Base-by-base conservation (phyloP, 2,888 invertebrate genomes). In the Brachynemurus nebulosus region DNA sequence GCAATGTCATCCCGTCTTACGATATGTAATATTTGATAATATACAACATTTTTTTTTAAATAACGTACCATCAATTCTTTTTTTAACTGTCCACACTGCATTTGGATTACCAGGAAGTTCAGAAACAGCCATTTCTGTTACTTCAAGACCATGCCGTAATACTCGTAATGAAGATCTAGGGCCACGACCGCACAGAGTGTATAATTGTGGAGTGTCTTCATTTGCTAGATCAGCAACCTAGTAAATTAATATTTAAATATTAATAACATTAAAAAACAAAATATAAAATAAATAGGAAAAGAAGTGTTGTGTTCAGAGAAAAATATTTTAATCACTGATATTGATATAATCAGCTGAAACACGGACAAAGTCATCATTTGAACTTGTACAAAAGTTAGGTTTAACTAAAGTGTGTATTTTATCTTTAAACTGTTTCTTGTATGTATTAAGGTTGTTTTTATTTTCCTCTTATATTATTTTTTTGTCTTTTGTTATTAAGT, bases 51-150 rank as follows among this genome's bases (percentile, higher is more conserved):
- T n/a, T n/a, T n/a, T n/a, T n/a, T n/a, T n/a, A n/a, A n/a, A n/a
- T n/a, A n/a, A n/a, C n/a, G n/a, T 69, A 96, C 96, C 98, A 71
- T 98, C 97, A 61, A 88, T 80, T 63, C 92, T 80, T 57, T 86
- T 78, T 61, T 93, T 90, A 16, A 98, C 98, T 21, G 98, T 98
- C 98, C 98, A 98, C 2, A 98, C 98, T 56, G 97, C 97, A 69
- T 96, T 98, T 2, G 98, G 98, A 60, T 93, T 97, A 59, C 97
- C 97, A n/a, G 98, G 98, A 53, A 98, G 69, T 66, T 98, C 98
- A 18, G 96, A 96, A 2, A 98, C 96, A 47, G 98, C 98, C 98
- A 99, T 98, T 68, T 99, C 98, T 0, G 95, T 90, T 2, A 98
- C 96, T 72, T 97, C 98, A 41, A 98, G 71, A 54, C 98, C 98